Conservation (phyloP, 2,888 invertebrate genomes). For the Aspidiotus destructor region DNA sequence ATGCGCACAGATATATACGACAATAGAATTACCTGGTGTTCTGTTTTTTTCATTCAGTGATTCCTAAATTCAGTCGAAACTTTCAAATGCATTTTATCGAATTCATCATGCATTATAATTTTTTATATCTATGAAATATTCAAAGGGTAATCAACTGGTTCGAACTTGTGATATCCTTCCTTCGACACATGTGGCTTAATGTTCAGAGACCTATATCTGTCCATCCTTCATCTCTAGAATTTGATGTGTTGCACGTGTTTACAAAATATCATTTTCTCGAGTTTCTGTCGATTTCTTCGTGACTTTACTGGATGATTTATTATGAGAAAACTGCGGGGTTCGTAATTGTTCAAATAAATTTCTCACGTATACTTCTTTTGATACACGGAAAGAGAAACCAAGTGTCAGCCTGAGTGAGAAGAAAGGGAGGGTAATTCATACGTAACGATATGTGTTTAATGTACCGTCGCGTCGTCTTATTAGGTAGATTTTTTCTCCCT, state of each 20-base stretch:
- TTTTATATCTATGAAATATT: too few relatives aligned
- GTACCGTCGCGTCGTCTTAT: background rate
- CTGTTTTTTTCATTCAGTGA: background rate
- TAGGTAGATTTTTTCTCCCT: background rate
- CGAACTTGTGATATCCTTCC: too few relatives aligned
- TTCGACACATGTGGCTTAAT: too few relatives aligned
- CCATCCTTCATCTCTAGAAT: too few relatives aligned
- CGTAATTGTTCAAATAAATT: background rate
- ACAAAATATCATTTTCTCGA: too few relatives aligned
- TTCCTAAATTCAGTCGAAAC: background rate
- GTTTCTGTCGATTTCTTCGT: too few relatives aligned
- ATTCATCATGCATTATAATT: too few relatives aligned
- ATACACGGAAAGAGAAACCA: background rate
- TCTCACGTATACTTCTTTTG: background rate
- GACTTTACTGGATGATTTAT: background rate
- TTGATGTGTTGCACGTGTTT: too few relatives aligned
- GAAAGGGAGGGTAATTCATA: background rate
- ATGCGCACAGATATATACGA: conserved; percentile 3
- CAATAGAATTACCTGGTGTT: background rate
- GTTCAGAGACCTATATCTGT: too few relatives aligned
- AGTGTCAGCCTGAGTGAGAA: background rate
- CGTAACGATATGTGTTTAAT: background rate
- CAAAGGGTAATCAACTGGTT: too few relatives aligned
- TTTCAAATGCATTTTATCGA: too few relatives aligned
- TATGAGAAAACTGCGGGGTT: background rate